phyloP scores from a whole-genome alignment of 2,797 vertebrate genomes.

The Chaunax sp. region DNA sequence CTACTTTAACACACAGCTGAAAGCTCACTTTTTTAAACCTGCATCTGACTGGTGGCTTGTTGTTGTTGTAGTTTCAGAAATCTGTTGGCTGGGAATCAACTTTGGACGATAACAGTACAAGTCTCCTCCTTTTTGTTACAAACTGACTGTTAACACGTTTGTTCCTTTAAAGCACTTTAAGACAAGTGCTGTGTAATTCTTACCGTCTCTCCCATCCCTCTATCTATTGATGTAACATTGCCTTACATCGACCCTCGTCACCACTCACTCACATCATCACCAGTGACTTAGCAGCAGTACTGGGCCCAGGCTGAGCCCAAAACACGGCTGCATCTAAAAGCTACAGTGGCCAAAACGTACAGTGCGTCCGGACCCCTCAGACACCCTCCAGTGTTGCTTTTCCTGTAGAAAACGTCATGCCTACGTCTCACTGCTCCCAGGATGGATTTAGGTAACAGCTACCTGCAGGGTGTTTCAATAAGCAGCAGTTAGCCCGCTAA shows the following conservation, averaged over 20 bases:
- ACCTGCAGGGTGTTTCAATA: constrained; percentile 45
- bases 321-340: constrained; percentile 19
- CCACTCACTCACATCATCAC: constrained; percentile 12
- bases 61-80: constrained; percentile 54
- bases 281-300: constrained; percentile 32
- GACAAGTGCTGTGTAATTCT: constrained; percentile 50
- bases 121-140: constrained; percentile 19
- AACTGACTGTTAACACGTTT: constrained; percentile 57
- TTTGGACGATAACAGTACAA: constrained; percentile 10
- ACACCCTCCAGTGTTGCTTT: constrained; percentile 37
- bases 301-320: not conserved
- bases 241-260: constrained; percentile 30
- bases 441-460: constrained; percentile 43
- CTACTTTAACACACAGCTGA: constrained; percentile 50
- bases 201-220: constrained; percentile 11
- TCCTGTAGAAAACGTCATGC: constrained; percentile 7
- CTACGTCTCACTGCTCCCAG: constrained; percentile 31
- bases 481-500: constrained; percentile 34
- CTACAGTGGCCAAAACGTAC: constrained; percentile 37
- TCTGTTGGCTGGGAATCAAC: constrained; percentile 36
- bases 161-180: constrained; percentile 61
- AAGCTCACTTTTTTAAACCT: constrained; percentile 44
- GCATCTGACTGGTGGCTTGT: constrained; percentile 43
- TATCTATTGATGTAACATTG: constrained; percentile 36
- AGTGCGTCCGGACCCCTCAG: constrained; percentile 10